Base-by-base conservation (phyloP, 2,797 vertebrate genomes). In the Macropus fuliginosus region DNA sequence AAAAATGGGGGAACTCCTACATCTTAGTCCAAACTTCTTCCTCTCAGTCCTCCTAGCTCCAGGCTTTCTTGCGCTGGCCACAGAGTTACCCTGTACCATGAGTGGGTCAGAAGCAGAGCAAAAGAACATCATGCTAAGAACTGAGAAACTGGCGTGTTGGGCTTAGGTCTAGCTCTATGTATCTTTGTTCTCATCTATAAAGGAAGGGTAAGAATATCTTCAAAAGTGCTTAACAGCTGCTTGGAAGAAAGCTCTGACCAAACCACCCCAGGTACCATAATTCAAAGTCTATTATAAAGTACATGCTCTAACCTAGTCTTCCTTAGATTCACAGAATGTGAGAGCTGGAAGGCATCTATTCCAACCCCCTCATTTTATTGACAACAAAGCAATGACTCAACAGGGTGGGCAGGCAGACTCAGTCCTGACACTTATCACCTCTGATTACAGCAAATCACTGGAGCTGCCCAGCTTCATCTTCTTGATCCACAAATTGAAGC, bases 1-100 rank as follows among this genome's bases (percentile, higher is more conserved):
- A 95, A 95, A 66, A 91, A 81, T 74, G 92, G 54, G 34, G 40
- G 92, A 93, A 97, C 46, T 56, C 40, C 27, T 52, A 94, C 4
- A 90, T 92, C 90, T 94, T 94, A 62, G 95, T 34, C n/a, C 59
- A 96, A 95, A 52, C 46, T 95, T 95, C 92, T 57, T 93, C 59
- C 92, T 55, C 40, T 93, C 55, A 90, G 40, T 93, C 74, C 56
- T 91, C 46, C 96, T 50, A 57, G 92, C 66, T 92, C 94, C 28
- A 96, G 28, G 91, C 95, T 87, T 66, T 92, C 34, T 74, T 40
- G 91, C 34, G 93, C 46, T 52, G 40, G 93, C 57, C 93, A 94
- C 52, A 94, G 52, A 81, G 11, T 81, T 95, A 91, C 2, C 89
- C 10, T 93, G 56, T 92, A 24, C 62, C 81, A 94, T 55, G 93